Evolutionary conservation across 2,113 vertebrate genomes (phyloP).

Genomic region (Coracopsis vasa): DNA sequence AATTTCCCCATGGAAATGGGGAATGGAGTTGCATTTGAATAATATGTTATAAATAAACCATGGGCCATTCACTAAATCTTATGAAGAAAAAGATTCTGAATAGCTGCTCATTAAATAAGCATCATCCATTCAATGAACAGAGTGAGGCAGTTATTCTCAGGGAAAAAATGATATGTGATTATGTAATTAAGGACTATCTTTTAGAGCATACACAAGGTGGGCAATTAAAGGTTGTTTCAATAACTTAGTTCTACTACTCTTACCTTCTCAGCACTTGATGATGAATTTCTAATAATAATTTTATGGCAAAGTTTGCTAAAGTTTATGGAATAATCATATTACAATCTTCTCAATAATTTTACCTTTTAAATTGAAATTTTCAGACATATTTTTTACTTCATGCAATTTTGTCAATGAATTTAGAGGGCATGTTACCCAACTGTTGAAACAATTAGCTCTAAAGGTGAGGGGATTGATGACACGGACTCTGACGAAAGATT

Average conservation of each 20-base stretch:
- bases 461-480: too few species aligned
- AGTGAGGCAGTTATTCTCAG: background rate
- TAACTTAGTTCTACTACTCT: background rate
- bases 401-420: background rate
- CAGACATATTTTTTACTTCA: background rate
- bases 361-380: background rate
- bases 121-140: background rate
- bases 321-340: background rate
- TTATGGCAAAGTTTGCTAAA: background rate
- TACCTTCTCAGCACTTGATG: background rate
- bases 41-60: background rate
- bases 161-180: background rate
- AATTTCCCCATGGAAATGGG: background rate
- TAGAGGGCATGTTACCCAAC: fast-evolving
- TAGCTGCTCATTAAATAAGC: background rate
- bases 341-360: background rate
- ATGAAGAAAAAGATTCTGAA: background rate
- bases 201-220: fast-evolving
- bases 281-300: background rate
- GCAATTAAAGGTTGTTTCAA: background rate
- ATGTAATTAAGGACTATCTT: background rate
- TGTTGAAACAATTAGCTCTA: background rate
- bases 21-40: background rate
- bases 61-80: background rate
- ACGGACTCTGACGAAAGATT: too few species aligned